Conservation (phyloP, 2,113 vertebrate species). For the Chaetura pelagica region DNA sequence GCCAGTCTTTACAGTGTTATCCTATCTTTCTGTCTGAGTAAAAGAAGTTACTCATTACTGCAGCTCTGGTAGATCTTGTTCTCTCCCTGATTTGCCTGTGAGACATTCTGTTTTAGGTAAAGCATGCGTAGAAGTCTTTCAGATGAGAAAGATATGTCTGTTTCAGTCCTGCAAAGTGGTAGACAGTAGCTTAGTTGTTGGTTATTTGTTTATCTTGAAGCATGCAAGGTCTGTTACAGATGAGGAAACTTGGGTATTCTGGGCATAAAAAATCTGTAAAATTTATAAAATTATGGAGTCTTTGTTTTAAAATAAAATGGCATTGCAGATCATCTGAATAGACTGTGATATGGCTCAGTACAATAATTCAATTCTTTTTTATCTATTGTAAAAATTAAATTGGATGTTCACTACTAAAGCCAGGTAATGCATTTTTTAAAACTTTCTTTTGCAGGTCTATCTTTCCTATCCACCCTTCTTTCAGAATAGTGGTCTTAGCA, state of each 20-base stretch:
- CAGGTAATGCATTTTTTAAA: neutral
- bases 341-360: neutral
- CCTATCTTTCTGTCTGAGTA: neutral
- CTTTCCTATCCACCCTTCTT: constrained; percentile 91
- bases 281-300: neutral
- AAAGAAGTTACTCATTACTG: neutral
- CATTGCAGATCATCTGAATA: neutral
- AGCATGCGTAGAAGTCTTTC: neutral
- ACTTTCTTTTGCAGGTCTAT: constrained; percentile 79
- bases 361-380: neutral
- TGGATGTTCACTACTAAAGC: neutral
- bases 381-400: neutral
- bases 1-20: neutral
- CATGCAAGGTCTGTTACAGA: neutral
- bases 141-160: neutral
- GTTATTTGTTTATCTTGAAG: neutral
- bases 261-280: neutral
- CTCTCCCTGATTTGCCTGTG: neutral
- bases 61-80: neutral
- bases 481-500: constrained; percentile 91
- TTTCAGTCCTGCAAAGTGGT: neutral
- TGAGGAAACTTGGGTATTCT: neutral
- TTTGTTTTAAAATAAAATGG: neutral
- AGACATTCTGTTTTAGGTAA: neutral
- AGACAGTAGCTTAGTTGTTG: neutral